phyloP scores from a whole-genome alignment of 2,797 vertebrate species.

The Lepilemur ruficaudatus region DNA sequence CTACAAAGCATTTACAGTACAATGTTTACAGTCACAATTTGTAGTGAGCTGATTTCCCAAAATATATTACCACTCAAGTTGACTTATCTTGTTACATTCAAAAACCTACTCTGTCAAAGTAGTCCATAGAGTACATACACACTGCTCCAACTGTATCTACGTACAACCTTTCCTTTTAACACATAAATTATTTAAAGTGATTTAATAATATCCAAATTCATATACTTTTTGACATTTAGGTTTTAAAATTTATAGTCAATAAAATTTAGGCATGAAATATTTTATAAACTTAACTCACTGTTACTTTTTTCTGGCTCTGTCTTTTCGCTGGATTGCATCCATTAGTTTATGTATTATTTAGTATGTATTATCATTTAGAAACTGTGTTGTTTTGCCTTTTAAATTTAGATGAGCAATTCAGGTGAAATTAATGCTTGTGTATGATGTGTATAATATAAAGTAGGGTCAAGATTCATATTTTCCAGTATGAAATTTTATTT shows the following conservation, averaged over 20 bases:
- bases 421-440: neutral
- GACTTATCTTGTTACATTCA: too few species aligned
- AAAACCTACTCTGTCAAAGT: too few species aligned
- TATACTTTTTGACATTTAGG: neutral
- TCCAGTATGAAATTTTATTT: neutral
- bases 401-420: neutral
- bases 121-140: too few species aligned
- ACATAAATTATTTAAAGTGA: slow-evolving; percentile 2
- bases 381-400: neutral
- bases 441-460: neutral
- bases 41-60: too few species aligned
- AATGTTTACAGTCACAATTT: too few species aligned
- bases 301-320: neutral
- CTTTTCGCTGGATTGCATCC: neutral
- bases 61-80: too few species aligned
- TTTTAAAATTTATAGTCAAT: slow-evolving; percentile 29
- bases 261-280: neutral
- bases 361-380: neutral
- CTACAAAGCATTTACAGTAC: too few species aligned
- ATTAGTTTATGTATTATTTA: neutral
- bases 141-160: too few species aligned
- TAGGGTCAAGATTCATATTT: neutral
- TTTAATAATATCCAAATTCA: neutral
- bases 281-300: neutral
- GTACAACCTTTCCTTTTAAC: slow-evolving; percentile 21